Evolutionary conservation across 23 tunicate genomes (phyloP), one percentile per base, ranked within the genome.

Genomic region (Clavelina lepadiformis): DNA sequence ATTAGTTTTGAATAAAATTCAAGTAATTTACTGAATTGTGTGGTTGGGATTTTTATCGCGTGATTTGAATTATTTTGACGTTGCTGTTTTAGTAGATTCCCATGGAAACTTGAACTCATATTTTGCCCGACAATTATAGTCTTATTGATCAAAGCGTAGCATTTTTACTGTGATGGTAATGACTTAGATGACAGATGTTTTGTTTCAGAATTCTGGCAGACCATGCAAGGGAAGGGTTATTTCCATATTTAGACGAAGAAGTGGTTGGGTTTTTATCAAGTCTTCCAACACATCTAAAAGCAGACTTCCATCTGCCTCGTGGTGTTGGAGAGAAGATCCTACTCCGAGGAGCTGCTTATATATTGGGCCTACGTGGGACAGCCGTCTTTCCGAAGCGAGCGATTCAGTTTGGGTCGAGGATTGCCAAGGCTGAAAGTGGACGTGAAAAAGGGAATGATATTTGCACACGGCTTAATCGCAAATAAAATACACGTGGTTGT

Each of bases 381-480:
- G 78, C 89, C 0, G 70, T 71, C 19, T 52, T 84, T 1, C 93
- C 92, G n/a, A 93, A 93, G 57, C 74, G 98, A 19, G 98, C 98
- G 20, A 93, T 93, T 30, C 98, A 93, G 65, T 93, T 93, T 74
- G 98, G 98, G 21, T 93, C 98, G 0, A 67, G 94, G 35, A 81
- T 93, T 51, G 98, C 93, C 15, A 93, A 93, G 56, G 66, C 68
- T 5, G 94, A 83, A 61, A 32, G 31, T 36, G 38, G 65, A 26
- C 65, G 81, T 35, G 94, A 79, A 68, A 93, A 79, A 51, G 98
- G 96, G 3, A 45, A 72, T 11, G 93, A 93, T 44, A 45, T 30
- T 19, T 93, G 98, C 54, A 2, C 11, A 34, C 68, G 93, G 66
- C n/a, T n/a, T n/a, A n/a, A n/a, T n/a, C n/a, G n/a, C n/a, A n/a